Conservation (phyloP, 2,888 invertebrate species). For the Tetrapedia diversipes region DNA sequence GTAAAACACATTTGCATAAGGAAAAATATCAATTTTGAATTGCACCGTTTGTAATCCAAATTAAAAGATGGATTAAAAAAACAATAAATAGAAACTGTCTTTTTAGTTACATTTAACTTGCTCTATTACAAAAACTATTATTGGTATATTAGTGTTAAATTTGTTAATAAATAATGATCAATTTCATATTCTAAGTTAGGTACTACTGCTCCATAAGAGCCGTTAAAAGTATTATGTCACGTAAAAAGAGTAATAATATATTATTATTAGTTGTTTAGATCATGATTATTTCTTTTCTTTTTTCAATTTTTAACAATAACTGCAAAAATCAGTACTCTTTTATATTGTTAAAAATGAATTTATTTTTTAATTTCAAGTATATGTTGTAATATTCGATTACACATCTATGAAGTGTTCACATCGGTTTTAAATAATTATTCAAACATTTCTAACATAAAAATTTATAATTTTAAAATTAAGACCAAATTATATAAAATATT, state of each 20-base stretch:
- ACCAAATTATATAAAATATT: neutral
- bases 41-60: constrained; percentile 45
- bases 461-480: neutral
- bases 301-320: no score
- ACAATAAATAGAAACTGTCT: neutral
- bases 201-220: neutral
- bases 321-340: no score
- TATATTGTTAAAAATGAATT: neutral
- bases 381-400: neutral
- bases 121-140: constrained; percentile 10
- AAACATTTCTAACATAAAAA: neutral
- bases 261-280: neutral
- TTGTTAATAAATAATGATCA: constrained; percentile 7
- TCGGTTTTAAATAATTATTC: neutral
- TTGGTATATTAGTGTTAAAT: neutral
- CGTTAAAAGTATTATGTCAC: constrained; percentile 34
- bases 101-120: constrained; percentile 6
- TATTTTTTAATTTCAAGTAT: neutral
- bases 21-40: constrained; percentile 21
- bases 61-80: neutral
- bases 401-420: neutral
- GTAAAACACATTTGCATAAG: neutral
- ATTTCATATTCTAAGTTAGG: constrained; percentile 8
- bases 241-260: constrained; percentile 3
- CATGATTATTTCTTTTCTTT: neutral